phyloP scores from a whole-genome alignment of 92 coral and sea anemone genomes.

The Actinostola sp. region DNA sequence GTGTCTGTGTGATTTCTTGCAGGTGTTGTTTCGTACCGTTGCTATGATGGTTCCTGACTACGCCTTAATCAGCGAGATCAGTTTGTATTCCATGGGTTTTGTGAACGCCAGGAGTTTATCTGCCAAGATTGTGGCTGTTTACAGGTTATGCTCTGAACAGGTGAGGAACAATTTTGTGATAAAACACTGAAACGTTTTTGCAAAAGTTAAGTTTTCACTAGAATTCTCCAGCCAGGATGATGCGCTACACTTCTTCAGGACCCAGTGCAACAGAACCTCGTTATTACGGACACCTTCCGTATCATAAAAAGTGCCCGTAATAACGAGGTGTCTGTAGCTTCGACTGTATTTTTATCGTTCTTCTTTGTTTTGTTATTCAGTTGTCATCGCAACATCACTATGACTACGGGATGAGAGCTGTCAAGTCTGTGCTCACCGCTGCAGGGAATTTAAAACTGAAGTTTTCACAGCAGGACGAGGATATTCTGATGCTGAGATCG shows the following conservation, averaged over 20 bases:
- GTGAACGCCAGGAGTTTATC: slow-evolving; percentile 92
- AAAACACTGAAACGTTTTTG: too few relatives aligned
- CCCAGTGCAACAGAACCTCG: too few relatives aligned
- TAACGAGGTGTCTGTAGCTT: too few relatives aligned
- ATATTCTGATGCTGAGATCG: slow-evolving; percentile 79
- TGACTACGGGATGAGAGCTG: slow-evolving; percentile 99
- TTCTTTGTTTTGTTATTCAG: slow-evolving; percentile 33
- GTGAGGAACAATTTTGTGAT: slow-evolving; percentile 16
- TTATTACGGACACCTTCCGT: too few relatives aligned
- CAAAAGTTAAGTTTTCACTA: too few relatives aligned
- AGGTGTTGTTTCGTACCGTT: slow-evolving; percentile 97
- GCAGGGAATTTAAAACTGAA: slow-evolving; percentile 91
- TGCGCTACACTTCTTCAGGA: too few relatives aligned
- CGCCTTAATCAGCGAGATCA: slow-evolving; percentile 94
- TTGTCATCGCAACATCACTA: slow-evolving; percentile 94
- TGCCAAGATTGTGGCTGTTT: slow-evolving; percentile 94
- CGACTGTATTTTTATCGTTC: neutral
- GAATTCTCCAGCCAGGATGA: too few relatives aligned
- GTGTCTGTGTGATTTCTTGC: neutral
- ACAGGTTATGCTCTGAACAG: slow-evolving; percentile 96
- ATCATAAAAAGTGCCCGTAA: too few relatives aligned
- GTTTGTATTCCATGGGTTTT: slow-evolving; percentile 96
- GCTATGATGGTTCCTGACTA: slow-evolving; percentile 99
- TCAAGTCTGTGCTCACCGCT: slow-evolving; percentile 93
- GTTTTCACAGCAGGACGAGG: slow-evolving; percentile 83